Evolutionary conservation across 2,888 invertebrate genomes (phyloP).

Genomic region (Agriotes lineatus): DNA sequence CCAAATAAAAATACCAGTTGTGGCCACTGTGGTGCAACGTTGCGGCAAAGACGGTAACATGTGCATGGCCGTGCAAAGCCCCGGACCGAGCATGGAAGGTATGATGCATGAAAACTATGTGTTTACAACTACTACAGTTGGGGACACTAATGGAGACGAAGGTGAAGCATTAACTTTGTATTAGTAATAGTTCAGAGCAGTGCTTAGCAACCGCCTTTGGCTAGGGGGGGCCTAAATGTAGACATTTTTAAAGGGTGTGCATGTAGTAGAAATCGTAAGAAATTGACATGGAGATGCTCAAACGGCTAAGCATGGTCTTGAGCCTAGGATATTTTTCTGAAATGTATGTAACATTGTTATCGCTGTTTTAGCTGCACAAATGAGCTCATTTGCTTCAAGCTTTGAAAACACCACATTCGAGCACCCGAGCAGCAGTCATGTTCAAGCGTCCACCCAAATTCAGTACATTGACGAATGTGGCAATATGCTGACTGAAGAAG

Average conservation of each 20-base stretch:
- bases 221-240: no score
- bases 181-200: neutral
- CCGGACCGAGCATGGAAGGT: constrained; percentile 57
- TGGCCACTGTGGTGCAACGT: constrained; percentile 64
- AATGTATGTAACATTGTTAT: no score
- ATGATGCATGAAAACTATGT: constrained; percentile 42
- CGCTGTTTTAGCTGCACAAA: neutral
- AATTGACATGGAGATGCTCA: no score
- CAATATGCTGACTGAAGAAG: constrained; percentile 37
- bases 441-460: constrained; percentile 32
- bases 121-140: constrained; percentile 38
- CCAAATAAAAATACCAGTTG: constrained; percentile 64
- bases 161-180: neutral
- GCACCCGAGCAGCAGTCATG: neutral
- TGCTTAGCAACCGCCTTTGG: no score
- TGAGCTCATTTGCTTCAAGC: neutral
- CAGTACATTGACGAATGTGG: constrained; percentile 43
- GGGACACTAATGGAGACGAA: neutral
- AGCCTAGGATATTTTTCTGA: no score
- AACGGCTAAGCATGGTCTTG: no score
- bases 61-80: constrained; percentile 63
- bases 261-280: no score
- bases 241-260: no score
- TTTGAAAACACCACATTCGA: neutral
- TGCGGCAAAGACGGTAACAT: constrained; percentile 59